Percentiles rank a stretch among this genome's conserved stretches.
Evolutionary conservation across 2,888 invertebrate genomes (phyloP).

Genomic region (Hypomecis atomaria): DNA sequence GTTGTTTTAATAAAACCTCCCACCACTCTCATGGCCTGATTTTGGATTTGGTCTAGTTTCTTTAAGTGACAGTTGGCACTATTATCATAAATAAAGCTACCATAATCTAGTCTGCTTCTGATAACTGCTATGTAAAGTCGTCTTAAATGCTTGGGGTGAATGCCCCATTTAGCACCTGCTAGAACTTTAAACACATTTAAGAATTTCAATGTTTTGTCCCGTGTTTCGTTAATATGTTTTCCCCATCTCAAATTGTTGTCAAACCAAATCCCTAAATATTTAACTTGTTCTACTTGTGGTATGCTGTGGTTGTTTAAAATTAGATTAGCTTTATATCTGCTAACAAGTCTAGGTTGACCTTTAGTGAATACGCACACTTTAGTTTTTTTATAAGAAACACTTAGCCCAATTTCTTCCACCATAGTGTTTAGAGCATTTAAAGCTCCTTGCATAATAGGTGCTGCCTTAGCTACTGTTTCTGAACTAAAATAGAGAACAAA

Average conservation of each 20-base stretch:
- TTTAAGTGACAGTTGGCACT: neutral
- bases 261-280: conserved; percentile 6
- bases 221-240: conserved; percentile 4
- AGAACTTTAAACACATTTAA: conserved; percentile 9
- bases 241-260: neutral
- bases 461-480: no score
- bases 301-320: neutral
- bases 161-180: conserved; percentile 4
- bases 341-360: neutral
- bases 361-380: conserved; percentile 1
- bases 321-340: neutral
- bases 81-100: conserved; percentile 1
- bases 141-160: conserved; percentile 3
- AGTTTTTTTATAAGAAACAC: neutral
- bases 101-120: conserved; percentile 3
- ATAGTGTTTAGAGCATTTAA: no score
- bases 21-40: neutral
- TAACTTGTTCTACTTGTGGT: neutral
- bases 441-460: no score
- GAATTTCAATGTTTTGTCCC: conserved; percentile 4
- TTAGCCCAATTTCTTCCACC: no score
- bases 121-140: conserved; percentile 4
- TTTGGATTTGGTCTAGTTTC: neutral
- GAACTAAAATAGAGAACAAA: no score
- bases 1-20: conserved; percentile 1